Conservation (phyloP, 2,888 invertebrate species). For the Serripes groenlandicus region DNA sequence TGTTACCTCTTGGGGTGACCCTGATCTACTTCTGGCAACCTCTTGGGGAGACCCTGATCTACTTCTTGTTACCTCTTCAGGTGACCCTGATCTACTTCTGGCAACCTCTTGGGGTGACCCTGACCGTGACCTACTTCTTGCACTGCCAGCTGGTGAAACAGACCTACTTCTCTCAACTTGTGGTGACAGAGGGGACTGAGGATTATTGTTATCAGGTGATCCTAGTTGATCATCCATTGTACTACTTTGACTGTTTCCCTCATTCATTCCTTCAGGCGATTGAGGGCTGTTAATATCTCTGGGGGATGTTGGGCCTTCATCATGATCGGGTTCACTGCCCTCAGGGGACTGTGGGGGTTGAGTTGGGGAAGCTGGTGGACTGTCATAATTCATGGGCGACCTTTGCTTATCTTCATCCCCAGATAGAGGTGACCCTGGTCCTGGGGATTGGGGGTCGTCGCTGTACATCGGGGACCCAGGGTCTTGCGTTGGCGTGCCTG, state of each 20-base stretch:
- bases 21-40: constrained; percentile 65
- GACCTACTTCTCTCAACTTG: constrained; percentile 49
- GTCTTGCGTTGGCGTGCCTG: constrained; percentile 17
- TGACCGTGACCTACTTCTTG: constrained; percentile 51
- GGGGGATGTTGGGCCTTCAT: constrained; percentile 16
- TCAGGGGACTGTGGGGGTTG: constrained; percentile 42
- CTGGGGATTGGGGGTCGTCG: constrained; percentile 25
- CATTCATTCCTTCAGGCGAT: not conserved
- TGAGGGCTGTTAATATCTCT: not conserved
- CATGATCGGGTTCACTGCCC: not conserved
- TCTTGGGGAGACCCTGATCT: constrained; percentile 58
- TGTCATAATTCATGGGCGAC: constrained; percentile 23
- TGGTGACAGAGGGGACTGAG: constrained; percentile 59
- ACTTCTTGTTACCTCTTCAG: constrained; percentile 46
- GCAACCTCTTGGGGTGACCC: constrained; percentile 29
- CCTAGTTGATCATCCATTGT: constrained; percentile 40
- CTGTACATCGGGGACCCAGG: constrained; percentile 36
- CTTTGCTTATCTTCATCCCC: not conserved
- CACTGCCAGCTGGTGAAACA: constrained; percentile 43
- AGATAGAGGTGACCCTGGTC: constrained; percentile 23
- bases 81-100: constrained; percentile 62
- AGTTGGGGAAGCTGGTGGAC: constrained; percentile 44
- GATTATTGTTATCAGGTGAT: constrained; percentile 48
- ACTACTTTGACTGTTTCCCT: constrained; percentile 3
- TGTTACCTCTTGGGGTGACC: constrained; percentile 62